A percentile compares a stretch with the other conserved stretches of the same genome.
These are phyloP conservation scores for Microcebus ravelobensis DNA, from an alignment of 2,113 vertebrate species.

Conservation along the genomic window DNA sequence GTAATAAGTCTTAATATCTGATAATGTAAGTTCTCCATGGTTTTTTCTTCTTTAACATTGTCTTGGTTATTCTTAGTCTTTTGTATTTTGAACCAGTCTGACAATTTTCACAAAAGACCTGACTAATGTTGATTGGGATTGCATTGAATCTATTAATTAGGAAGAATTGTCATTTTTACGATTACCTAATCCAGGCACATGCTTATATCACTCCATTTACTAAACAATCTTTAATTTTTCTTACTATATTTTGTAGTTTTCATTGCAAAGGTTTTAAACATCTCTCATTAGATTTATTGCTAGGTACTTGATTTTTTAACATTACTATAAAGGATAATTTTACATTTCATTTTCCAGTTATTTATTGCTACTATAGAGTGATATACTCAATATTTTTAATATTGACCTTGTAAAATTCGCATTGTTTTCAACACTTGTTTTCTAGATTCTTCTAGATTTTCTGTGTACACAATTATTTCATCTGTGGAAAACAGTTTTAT, in stretches of 20 bases:
- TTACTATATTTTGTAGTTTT: not conserved
- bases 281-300: not conserved
- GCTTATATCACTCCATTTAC: not conserved
- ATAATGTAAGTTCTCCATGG: not conserved
- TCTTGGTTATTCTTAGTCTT: not conserved
- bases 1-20: not conserved
- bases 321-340: not conserved
- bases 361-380: not conserved
- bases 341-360: not conserved
- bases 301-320: not conserved
- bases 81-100: not conserved
- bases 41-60: not conserved
- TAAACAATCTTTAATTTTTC: not conserved
- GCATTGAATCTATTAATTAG: not conserved
- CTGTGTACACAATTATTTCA: not conserved
- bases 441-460: not conserved
- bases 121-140: not conserved
- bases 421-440: not conserved
- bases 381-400: not conserved
- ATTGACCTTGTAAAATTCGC: not conserved
- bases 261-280: not conserved
- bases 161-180: not conserved
- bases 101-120: not conserved
- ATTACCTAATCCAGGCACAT: not conserved
- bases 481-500: not conserved